Evolutionary conservation across 2,888 invertebrate genomes (phyloP).

Genomic region (Globia sparganii): DNA sequence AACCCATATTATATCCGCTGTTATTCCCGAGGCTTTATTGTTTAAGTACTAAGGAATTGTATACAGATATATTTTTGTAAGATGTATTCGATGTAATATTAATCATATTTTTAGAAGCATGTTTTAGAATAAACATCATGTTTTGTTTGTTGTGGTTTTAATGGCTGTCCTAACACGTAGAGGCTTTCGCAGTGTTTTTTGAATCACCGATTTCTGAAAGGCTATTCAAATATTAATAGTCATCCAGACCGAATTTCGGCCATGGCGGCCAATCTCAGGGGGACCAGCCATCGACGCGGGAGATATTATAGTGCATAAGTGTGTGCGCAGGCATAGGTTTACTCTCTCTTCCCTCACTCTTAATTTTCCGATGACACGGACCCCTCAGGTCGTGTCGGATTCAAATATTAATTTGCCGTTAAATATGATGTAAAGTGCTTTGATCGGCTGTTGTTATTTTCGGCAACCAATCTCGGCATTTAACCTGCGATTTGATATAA

Average conservation of each 20-base stretch:
- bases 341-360: not conserved
- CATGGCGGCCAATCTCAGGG: not conserved
- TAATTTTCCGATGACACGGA: not conserved
- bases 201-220: constrained; percentile 27
- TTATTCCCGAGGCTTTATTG: constrained; percentile 68
- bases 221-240: not conserved
- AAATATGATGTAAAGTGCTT: not conserved
- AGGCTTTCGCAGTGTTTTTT: constrained; percentile 65
- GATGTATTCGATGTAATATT: constrained; percentile 76
- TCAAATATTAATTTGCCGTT: not conserved
- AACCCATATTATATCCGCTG: constrained; percentile 35
- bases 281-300: not conserved
- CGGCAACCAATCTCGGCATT: not conserved
- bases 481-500: not conserved
- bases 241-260: not conserved
- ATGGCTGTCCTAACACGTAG: constrained; percentile 83
- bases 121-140: constrained; percentile 87
- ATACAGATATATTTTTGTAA: constrained; percentile 77
- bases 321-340: not conserved
- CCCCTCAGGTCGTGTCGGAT: not conserved
- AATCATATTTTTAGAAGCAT: constrained; percentile 82
- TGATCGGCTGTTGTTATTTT: not conserved
- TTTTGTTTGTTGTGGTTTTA: constrained; percentile 90
- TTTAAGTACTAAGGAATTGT: constrained; percentile 73
- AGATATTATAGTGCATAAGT: not conserved